These are phyloP conservation scores for Moxostoma hubbsi DNA, from an alignment of 2,797 vertebrate genomes.

Conservation along the genomic window DNA sequence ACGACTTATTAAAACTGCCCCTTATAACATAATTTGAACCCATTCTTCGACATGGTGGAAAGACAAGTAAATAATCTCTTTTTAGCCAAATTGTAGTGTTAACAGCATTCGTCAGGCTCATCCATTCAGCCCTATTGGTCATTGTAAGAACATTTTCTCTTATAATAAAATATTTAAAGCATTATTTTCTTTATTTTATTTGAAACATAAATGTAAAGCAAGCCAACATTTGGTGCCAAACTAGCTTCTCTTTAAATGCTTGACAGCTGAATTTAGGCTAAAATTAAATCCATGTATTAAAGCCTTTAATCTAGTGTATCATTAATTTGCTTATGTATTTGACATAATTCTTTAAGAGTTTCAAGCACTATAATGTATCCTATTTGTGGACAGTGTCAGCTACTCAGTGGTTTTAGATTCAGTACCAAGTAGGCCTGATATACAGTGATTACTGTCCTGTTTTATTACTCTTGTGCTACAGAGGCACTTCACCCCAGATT, in stretches of 20 bases:
- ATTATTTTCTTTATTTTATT: too few species aligned
- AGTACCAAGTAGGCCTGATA: constrained; percentile 9
- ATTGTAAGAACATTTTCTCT: neutral
- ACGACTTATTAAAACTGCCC: neutral
- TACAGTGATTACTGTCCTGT: constrained; percentile 30
- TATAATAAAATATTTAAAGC: too few species aligned
- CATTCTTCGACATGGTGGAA: neutral
- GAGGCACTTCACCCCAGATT: constrained; percentile 26
- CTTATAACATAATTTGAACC: neutral
- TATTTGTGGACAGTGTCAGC: neutral
- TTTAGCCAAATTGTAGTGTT: neutral
- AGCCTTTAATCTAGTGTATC: neutral
- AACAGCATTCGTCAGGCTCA: neutral
- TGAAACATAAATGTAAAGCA: too few species aligned
- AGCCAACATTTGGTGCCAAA: too few species aligned
- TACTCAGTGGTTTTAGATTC: constrained; percentile 17
- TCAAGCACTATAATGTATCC: neutral
- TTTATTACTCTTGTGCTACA: constrained; percentile 30
- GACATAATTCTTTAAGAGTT: neutral
- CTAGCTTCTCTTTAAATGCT: too few species aligned
- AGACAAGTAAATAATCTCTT: neutral
- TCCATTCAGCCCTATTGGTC: too few species aligned
- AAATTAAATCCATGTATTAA: neutral
- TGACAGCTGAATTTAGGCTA: neutral
- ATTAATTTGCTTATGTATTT: neutral